Percentiles rank a stretch among this genome's conserved stretches.
Conservation (phyloP, 2,113 vertebrate species). For the Syngnathus floridae region DNA sequence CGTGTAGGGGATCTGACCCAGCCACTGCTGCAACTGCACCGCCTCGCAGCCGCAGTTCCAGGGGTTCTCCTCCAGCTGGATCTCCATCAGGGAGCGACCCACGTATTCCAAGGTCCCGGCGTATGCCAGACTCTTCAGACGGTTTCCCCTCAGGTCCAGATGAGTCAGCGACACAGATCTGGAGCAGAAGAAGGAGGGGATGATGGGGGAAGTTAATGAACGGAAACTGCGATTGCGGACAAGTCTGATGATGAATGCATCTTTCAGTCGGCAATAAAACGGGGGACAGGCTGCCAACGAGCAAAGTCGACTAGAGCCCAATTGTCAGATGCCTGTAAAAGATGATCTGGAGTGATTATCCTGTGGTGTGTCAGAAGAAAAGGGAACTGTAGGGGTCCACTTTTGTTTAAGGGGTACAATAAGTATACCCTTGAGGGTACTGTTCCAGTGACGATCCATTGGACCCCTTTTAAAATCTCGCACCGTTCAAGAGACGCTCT, state of each 20-base stretch:
- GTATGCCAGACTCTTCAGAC: conserved; percentile 90
- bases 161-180: conserved; percentile 96
- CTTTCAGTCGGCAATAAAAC: not conserved
- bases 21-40: conserved; percentile 89
- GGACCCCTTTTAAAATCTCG: too few species aligned
- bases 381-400: too few species aligned
- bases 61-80: conserved; percentile 97
- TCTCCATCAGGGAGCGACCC: conserved; percentile 92
- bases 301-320: not conserved
- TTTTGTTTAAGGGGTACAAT: too few species aligned
- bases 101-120: conserved; percentile 92
- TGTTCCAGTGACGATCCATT: too few species aligned
- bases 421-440: too few species aligned
- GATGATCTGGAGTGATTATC: not conserved
- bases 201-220: conserved; percentile 32
- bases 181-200: conserved; percentile 11
- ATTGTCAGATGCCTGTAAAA: not conserved
- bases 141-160: conserved; percentile 93
- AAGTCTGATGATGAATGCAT: conserved; percentile 33
- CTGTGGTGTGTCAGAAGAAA: too few species aligned
- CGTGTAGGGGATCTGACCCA: conserved; percentile 92
- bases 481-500: too few species aligned
- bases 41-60: conserved; percentile 98
- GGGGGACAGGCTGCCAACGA: not conserved
- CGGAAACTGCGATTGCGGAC: conserved; percentile 15